These are phyloP conservation scores for Elephantulus edwardii DNA, from an alignment of 2,113 vertebrate genomes.

Conservation along the genomic window DNA sequence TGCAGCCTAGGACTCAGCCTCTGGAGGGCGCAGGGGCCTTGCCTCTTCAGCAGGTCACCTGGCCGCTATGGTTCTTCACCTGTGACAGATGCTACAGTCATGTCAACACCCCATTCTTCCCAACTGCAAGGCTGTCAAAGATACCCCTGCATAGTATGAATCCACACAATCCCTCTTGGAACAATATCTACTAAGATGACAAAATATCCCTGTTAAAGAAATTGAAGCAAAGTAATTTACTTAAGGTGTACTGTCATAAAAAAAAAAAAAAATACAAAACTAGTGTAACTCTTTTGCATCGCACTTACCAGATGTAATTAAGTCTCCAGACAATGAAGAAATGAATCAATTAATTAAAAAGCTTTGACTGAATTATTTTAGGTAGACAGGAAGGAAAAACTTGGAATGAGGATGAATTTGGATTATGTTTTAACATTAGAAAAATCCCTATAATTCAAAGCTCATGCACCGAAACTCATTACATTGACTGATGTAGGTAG, in stretches of 20 bases:
- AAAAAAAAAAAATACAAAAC: not conserved
- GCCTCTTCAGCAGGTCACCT: not conserved
- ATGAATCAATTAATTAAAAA: not conserved
- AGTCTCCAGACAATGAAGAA: not conserved
- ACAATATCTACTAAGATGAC: not conserved
- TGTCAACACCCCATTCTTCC: not conserved
- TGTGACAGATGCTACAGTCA: not conserved
- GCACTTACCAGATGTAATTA: not conserved
- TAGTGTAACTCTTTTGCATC: not conserved
- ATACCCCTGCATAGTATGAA: not conserved
- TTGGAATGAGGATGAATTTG: constrained; percentile 22
- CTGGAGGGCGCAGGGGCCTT: not conserved
- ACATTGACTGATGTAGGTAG: constrained; percentile 47
- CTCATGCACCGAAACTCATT: constrained; percentile 59
- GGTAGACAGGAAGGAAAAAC: constrained; percentile 18
- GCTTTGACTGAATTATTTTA: constrained; percentile 23
- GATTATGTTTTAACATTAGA: constrained; percentile 49
- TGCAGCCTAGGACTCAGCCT: not conserved
- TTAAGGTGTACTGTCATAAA: not conserved
- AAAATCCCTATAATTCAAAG: constrained; percentile 59
- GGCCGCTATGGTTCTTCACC: not conserved
- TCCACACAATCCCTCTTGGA: not conserved
- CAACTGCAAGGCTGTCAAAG: not conserved
- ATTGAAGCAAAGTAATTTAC: not conserved
- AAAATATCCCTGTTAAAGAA: not conserved